phyloP scores from a whole-genome alignment of 2,888 invertebrate genomes.

The Boloria euphrosyne region DNA sequence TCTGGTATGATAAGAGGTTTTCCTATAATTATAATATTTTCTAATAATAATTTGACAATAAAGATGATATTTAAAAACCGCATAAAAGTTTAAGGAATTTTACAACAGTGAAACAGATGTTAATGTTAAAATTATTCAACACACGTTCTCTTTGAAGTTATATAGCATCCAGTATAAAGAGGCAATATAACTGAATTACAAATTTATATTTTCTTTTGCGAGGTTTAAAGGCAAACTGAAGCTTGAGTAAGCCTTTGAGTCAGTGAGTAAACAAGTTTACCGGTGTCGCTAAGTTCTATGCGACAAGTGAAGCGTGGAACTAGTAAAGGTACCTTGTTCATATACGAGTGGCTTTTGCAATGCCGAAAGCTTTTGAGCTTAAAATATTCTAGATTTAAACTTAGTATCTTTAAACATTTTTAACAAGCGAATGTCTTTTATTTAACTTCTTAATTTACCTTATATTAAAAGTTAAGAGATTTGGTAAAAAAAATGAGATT shows the following conservation, averaged over 20 bases:
- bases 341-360: conserved; percentile 19
- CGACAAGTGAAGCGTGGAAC: conserved; percentile 34
- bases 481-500: too few species aligned
- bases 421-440: too few species aligned
- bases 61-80: neutral
- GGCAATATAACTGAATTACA: conserved; percentile 21
- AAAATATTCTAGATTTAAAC: too few species aligned
- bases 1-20: too few species aligned
- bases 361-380: neutral
- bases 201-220: conserved; percentile 29
- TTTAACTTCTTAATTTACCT: too few species aligned
- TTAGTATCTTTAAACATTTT: too few species aligned
- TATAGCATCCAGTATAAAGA: conserved; percentile 25
- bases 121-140: conserved; percentile 9
- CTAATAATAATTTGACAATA: too few species aligned
- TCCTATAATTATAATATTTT: too few species aligned
- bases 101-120: neutral
- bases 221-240: conserved; percentile 30
- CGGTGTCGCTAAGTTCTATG: conserved; percentile 30
- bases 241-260: conserved; percentile 31
- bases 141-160: conserved; percentile 11
- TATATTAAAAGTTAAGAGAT: too few species aligned
- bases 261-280: conserved; percentile 37
- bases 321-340: conserved; percentile 8
- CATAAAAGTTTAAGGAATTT: neutral